Base-by-base conservation (phyloP, 1,140 invertebrate species). In the Fopius arisanus region DNA sequence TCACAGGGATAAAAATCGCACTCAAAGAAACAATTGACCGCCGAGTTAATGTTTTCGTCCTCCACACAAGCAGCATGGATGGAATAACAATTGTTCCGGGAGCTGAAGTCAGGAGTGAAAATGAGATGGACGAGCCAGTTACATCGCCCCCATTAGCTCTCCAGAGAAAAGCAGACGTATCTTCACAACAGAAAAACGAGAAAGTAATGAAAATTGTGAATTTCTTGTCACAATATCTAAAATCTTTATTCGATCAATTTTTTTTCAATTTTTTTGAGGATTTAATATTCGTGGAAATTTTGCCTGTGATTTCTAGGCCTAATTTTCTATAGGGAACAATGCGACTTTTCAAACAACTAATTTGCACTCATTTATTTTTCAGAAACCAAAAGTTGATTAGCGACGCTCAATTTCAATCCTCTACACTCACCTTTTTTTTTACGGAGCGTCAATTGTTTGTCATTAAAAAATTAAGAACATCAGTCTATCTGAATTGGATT, bases 381-480 rank as follows among this genome's bases (percentile, higher is more conserved):
- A 72, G 72, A 70, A 65, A 70, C n/a, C 78, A 77, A 10, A 77
- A 70, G 1, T 26, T 19, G 48, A 19, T 54, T 54, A 54, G 21
- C 21, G 3, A 21, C 48, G 21, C 5, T 54, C 21, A 54, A 19
- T 2, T 21, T 19, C 48, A 54, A 2, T 26, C 21, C 48, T 19
- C 21, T 10, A 26, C 21, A 43, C 40, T 43, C 40, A 43, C 2
- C n/a, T 43, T 43, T 43, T 43, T 43, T 43, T 43, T 14, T 43
- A 14, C 10, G 3, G 10, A n/a, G 9, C n/a, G n/a, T 14, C n/a
- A 43, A 14, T 43, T 43, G 40, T 43, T 43, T n/a, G 40, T 43
- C 3, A 43, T 43, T 43, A 43, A 43, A 43, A 14, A 43, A 43
- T 3, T 43, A 43, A 43, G 4, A 12, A 43, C 40, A 12, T 43